These are phyloP conservation scores for Heteractis magnifica DNA, from an alignment of 92 coral and sea anemone species.

Conservation along the genomic window DNA sequence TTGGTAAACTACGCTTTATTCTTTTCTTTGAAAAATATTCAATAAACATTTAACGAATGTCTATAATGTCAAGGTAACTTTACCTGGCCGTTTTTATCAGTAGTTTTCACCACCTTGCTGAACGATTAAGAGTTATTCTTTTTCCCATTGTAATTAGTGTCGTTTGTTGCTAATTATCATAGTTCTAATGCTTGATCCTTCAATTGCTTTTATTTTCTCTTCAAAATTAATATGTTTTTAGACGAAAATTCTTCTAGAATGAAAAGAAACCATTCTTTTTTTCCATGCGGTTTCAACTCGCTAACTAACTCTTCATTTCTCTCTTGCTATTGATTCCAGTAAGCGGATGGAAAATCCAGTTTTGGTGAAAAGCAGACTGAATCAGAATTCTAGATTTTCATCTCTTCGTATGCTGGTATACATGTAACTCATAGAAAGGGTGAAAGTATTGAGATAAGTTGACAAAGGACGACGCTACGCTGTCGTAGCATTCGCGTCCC, in stretches of 20 bases:
- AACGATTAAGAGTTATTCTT: not conserved
- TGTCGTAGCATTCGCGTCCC: not conserved
- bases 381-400: not conserved
- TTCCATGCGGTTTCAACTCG: no score
- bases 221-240: not conserved
- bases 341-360: not conserved
- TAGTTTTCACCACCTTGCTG: no score
- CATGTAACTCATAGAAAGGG: not conserved
- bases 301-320: no score
- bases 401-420: not conserved
- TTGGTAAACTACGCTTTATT: not conserved
- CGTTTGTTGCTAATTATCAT: not conserved
- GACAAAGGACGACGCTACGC: not conserved
- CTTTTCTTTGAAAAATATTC: not conserved
- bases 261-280: not conserved
- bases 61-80: not conserved
- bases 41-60: not conserved
- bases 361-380: not conserved
- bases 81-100: not conserved
- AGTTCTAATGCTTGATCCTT: not conserved
- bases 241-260: not conserved
- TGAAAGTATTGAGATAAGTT: not conserved
- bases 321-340: no score
- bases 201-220: not conserved
- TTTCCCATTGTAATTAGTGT: not conserved